These are phyloP conservation scores for Brachynemurus nebulosus DNA, from an alignment of 2,888 invertebrate genomes.

Conservation along the genomic window DNA sequence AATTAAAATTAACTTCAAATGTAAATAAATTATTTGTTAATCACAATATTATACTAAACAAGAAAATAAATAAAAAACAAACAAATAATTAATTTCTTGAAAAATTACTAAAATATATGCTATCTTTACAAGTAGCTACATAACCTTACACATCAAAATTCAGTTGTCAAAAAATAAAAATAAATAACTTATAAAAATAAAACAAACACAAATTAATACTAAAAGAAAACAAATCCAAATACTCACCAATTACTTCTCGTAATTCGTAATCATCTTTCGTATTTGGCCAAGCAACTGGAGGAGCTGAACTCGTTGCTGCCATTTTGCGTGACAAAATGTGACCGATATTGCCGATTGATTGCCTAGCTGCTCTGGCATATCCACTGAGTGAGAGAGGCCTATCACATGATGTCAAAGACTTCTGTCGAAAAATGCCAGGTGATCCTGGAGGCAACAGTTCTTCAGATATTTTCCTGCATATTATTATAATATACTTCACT, in stretches of 20 bases:
- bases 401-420: constrained; percentile 34
- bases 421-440: constrained; percentile 45
- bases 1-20: too few relatives aligned
- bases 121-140: too few relatives aligned
- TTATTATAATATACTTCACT: too few relatives aligned
- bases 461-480: constrained; percentile 47
- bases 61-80: too few relatives aligned
- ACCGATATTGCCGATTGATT: constrained; percentile 34
- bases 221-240: too few relatives aligned
- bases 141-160: not conserved
- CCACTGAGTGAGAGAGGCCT: constrained; percentile 29
- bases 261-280: constrained; percentile 85
- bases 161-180: constrained; percentile 6
- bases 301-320: constrained; percentile 39
- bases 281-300: constrained; percentile 64
- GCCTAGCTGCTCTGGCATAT: constrained; percentile 30
- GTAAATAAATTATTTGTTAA: too few relatives aligned
- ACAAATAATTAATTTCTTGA: too few relatives aligned
- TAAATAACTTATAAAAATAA: not conserved
- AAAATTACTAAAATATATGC: too few relatives aligned
- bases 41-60: too few relatives aligned
- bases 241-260: constrained; percentile 83
- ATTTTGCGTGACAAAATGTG: constrained; percentile 45
- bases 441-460: constrained; percentile 45
- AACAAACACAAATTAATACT: too few relatives aligned